phyloP scores from a whole-genome alignment of 2,888 invertebrate species.

The Invenusta paracnida region DNA sequence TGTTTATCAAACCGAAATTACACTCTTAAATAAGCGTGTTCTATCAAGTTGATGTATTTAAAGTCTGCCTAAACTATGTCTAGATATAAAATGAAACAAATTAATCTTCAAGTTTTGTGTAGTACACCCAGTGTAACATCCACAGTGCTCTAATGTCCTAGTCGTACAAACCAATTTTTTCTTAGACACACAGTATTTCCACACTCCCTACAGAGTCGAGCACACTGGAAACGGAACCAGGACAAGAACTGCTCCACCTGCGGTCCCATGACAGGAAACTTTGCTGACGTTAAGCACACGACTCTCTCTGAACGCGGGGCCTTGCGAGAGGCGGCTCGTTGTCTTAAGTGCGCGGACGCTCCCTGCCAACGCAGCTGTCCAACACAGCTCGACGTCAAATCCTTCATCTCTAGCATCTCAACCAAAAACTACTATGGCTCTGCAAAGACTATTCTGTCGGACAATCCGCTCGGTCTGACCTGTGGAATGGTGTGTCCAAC shows the following conservation, averaged over 20 bases:
- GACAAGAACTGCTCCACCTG: constrained; percentile 77
- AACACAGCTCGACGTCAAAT: constrained; percentile 90
- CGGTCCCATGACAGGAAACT: constrained; percentile 72
- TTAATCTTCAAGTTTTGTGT: too few relatives aligned
- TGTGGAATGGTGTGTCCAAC: constrained; percentile 91
- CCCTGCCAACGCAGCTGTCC: constrained; percentile 98
- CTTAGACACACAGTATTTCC: too few relatives aligned
- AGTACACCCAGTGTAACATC: too few relatives aligned
- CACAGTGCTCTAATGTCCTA: too few relatives aligned
- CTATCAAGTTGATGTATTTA: too few relatives aligned
- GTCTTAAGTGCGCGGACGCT: constrained; percentile 69
- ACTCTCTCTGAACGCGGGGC: constrained; percentile 92
- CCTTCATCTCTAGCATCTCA: constrained; percentile 89
- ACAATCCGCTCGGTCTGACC: constrained; percentile 77
- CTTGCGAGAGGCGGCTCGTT: constrained; percentile 73
- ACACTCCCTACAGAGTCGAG: not conserved
- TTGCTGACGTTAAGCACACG: constrained; percentile 93
- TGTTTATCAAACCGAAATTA: too few relatives aligned
- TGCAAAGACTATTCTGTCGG: constrained; percentile 84
- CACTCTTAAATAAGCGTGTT: too few relatives aligned
- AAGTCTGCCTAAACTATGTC: too few relatives aligned
- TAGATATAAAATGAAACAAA: too few relatives aligned
- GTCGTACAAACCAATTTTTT: too few relatives aligned
- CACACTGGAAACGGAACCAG: constrained; percentile 86
- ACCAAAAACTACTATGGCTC: constrained; percentile 98